Base-by-base conservation (phyloP, 2,113 vertebrate species). In the Halcyon malimbica region DNA sequence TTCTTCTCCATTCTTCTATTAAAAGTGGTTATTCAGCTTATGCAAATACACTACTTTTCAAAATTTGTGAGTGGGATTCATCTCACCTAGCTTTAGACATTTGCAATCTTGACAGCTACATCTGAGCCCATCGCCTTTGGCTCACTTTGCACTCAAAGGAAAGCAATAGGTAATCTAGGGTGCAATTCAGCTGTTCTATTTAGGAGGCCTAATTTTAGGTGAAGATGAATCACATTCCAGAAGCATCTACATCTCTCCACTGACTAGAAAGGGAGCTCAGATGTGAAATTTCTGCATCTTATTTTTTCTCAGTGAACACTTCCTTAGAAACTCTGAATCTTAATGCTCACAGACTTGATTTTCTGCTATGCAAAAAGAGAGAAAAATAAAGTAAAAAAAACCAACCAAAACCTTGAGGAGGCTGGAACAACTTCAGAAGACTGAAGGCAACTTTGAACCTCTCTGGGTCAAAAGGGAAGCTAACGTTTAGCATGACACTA, bases 221-320 rank as follows among this genome's bases (percentile, higher is more conserved):
- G 78, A 82, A 94, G 95, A 97, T 97, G 96, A 96, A 96, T 97
- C 96, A 96, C 73, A 91, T 96, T 97, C 91, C 91, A 96, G 93
- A 96, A 95, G 57, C 60, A 81, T 95, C 93, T 96, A 68, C 1
- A 1, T 94, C 65, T 94, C 77, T 89, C 65, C 56, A 74, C 78
- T 65, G 2, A 89, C 69, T 87, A 94, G 89, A 91, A 95, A 94
- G 26, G 26, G 67, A 97, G n/a, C 86, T 94, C 89, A 89, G 87
- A 97, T 84, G 50, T 80, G 23, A 94, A 84, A 82, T 95, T 89
- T 86, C 84, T 74, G 54, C 53, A 70, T 91, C 75, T 28, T 83
- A 73, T 93, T 91, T 95, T 90, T 93, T 93, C 69, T 94, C 78
- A 73, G 70, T 57, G 92, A 96, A 81, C 8, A 31, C 28, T 0